Conservation (phyloP, 2,888 invertebrate genomes). For the Drosophila gaucha region DNA sequence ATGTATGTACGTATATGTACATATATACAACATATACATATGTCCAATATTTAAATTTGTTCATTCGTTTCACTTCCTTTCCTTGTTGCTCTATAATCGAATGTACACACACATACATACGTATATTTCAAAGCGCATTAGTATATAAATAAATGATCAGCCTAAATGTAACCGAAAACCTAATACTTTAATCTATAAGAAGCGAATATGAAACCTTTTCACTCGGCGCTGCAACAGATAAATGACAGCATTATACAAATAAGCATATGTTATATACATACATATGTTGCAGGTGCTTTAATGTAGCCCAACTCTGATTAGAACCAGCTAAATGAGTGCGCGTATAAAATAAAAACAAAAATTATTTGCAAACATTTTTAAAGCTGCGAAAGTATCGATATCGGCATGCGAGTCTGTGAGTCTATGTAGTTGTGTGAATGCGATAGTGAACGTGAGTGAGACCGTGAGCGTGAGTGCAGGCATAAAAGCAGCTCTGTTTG, state of each 20-base stretch:
- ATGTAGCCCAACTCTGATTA: not conserved
- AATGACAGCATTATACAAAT: not conserved
- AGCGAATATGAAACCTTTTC: not conserved
- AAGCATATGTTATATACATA: too few relatives aligned
- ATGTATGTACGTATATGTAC: too few relatives aligned
- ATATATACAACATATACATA: too few relatives aligned
- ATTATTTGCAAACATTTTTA: not conserved
- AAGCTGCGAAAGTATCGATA: conserved; percentile 39
- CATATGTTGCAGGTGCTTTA: not conserved
- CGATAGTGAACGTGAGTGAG: not conserved
- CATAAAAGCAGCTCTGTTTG: conserved; percentile 52
- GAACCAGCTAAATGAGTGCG: not conserved
- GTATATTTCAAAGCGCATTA: not conserved
- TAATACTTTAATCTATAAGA: not conserved
- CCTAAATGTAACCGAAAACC: not conserved
- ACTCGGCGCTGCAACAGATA: not conserved
- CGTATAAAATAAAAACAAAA: not conserved
- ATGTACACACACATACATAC: not conserved
- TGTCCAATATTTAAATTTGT: too few relatives aligned
- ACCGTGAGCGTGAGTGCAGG: not conserved
- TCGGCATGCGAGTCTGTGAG: not conserved
- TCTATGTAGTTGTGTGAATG: not conserved
- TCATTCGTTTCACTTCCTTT: too few relatives aligned
- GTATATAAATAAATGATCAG: not conserved
- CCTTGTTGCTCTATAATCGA: too few relatives aligned